Base-by-base conservation (phyloP, 2,797 vertebrate species). In the Neosalanx taihuensis region DNA sequence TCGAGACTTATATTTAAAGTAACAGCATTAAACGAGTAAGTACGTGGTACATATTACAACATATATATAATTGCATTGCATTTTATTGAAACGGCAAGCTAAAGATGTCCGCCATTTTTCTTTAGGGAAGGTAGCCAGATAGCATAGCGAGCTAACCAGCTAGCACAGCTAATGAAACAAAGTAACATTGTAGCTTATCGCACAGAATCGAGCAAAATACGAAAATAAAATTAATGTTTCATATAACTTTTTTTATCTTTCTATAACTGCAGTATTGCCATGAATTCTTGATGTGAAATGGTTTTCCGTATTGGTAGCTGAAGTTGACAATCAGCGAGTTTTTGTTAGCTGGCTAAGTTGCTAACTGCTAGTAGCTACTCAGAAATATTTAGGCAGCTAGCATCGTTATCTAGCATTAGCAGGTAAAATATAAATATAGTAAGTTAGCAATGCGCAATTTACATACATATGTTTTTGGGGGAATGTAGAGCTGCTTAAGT, bases 41-140 rank as follows among this genome's bases (percentile, higher is more conserved):
- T 88, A 86, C 83, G 71, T 71, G 60, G 67, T 75, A 57, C 53
- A 74, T 59, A 73, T 67, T 78, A 65, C 69, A 69, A 59, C 51
- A 56, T 64, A 46, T 63, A 46, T 73, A 62, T 73, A 37, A 66
- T 29, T 71, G 70, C 74, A 76, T 83, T 83, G 76, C 78, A 71
- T 76, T 77, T 76, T 86, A 85, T 77, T 81, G 70, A 72, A 69
- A 70, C 76, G 74, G 77, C 5, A 75, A 77, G 85, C 81, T 86
- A 86, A 87, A 79, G 84, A 83, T 85, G 71, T 79, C 80, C 84
- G 84, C 86, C 76, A 88, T 90, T 88, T 92, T 86, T 87, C 76
- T 83, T 86, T 75, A 87, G 85, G 84, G 83, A 85, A 84, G 84
- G 76, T 83, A 85, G 67, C 67, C 57, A 31, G 31, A 15, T 31